A percentile compares a stretch with the other conserved stretches of the same genome.
These are phyloP conservation scores for Seira musarum DNA, from an alignment of 2,888 invertebrate species.

Conservation along the genomic window DNA sequence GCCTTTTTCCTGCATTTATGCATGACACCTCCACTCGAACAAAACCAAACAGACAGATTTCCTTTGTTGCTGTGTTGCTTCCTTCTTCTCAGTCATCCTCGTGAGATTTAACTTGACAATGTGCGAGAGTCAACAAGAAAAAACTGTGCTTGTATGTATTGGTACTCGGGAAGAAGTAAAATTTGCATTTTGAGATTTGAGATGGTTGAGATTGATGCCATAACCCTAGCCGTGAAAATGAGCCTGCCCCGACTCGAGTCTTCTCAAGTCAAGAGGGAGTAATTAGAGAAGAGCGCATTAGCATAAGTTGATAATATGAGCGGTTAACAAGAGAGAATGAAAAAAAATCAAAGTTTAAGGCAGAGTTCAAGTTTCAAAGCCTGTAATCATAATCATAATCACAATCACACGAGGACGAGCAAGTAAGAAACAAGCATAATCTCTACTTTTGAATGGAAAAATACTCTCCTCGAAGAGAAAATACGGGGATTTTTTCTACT, in stretches of 20 bases:
- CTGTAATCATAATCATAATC: background rate
- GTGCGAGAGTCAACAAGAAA: background rate
- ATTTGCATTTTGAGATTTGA: background rate
- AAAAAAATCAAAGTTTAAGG: background rate
- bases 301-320: conserved; percentile 10
- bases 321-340: background rate
- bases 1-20: background rate
- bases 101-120: background rate
- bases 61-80: background rate
- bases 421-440: too few species aligned
- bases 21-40: background rate
- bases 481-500: too few species aligned
- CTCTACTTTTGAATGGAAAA: too few species aligned
- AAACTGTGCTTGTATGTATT: background rate
- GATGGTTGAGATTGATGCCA: background rate
- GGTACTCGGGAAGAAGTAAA: background rate
- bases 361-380: background rate
- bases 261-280: background rate
- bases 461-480: too few species aligned
- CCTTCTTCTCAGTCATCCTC: background rate
- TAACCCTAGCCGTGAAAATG: too few species aligned
- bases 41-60: background rate
- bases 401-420: too few species aligned
- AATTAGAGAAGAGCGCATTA: conserved; percentile 5
- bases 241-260: too few species aligned